These are phyloP conservation scores for Campodea augens DNA, from an alignment of 1,140 invertebrate species.

Conservation along the genomic window DNA sequence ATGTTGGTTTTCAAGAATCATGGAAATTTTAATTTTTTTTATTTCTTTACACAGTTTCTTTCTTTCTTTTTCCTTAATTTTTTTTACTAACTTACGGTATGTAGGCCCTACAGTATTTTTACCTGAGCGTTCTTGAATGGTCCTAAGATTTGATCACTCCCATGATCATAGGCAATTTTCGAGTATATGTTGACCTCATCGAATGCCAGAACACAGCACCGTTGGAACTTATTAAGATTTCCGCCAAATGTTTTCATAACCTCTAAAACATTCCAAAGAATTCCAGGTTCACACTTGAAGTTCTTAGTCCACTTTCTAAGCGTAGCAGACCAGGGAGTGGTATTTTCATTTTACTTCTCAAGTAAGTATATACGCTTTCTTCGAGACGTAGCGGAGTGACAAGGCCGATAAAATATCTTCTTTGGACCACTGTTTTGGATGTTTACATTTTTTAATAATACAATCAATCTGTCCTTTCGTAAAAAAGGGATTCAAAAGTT, in stretches of 20 bases:
- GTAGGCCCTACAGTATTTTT: no score
- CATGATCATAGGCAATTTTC: constrained; percentile 4
- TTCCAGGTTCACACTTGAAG: neutral
- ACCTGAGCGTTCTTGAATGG: constrained; percentile 12
- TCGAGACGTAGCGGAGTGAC: neutral
- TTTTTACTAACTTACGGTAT: no score
- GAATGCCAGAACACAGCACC: constrained; percentile 8
- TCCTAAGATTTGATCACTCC: constrained; percentile 7
- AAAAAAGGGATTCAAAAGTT: neutral
- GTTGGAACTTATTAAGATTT: neutral
- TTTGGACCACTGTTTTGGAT: neutral
- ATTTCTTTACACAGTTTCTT: no score
- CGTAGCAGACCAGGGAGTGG: neutral
- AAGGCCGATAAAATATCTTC: neutral
- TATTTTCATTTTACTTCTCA: neutral
- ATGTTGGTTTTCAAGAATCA: no score
- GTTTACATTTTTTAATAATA: neutral
- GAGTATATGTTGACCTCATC: constrained; percentile 12
- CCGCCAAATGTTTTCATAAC: neutral
- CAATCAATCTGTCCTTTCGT: neutral
- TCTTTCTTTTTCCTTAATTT: no score
- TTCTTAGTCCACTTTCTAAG: neutral
- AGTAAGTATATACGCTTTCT: neutral
- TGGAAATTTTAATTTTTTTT: no score
- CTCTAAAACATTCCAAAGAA: constrained; percentile 5